A percentile compares a stretch with the other conserved stretches of the same genome.
These are phyloP conservation scores for Cerceris ruficornis DNA, from an alignment of 2,888 invertebrate genomes.

Conservation along the genomic window DNA sequence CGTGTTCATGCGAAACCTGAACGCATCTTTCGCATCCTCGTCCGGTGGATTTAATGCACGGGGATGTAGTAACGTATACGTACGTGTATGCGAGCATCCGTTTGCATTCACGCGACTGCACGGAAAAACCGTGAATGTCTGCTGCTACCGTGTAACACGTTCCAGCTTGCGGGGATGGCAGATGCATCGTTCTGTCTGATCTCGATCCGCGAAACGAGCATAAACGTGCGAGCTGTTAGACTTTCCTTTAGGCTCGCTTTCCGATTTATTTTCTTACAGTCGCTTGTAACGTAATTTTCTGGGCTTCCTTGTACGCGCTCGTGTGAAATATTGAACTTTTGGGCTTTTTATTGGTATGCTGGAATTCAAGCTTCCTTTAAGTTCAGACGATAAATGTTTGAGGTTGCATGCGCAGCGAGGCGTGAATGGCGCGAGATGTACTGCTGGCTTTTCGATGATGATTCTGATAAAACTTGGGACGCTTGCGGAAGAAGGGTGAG, in stretches of 20 bases:
- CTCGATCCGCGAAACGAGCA: slow-evolving; percentile 8
- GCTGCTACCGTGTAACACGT: slow-evolving; percentile 62
- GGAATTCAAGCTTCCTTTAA: no score
- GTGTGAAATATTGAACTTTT: no score
- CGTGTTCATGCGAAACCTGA: slow-evolving; percentile 23
- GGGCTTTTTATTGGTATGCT: no score
- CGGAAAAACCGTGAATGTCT: slow-evolving; percentile 48
- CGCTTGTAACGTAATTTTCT: no score
- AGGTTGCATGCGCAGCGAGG: no score
- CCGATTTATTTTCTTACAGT: no score
- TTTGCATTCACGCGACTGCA: slow-evolving; percentile 7
- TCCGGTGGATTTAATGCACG: slow-evolving; percentile 9
- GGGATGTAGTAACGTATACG: background rate
- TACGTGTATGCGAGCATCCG: slow-evolving; percentile 1
- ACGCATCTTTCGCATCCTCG: slow-evolving; percentile 33
- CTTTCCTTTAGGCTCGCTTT: background rate
- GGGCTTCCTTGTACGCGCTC: no score
- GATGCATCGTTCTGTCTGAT: slow-evolving; percentile 16
- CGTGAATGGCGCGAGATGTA: no score
- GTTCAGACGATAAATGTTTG: no score
- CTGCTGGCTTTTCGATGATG: no score
- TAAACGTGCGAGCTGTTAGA: background rate
- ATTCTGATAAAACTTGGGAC: no score
- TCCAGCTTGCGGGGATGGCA: slow-evolving; percentile 49
- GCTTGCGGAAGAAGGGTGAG: no score